A percentile compares a stretch with the other conserved stretches of the same genome.
Conservation (phyloP, 2,797 vertebrate species). For the Ctenopoma kingsleyae region DNA sequence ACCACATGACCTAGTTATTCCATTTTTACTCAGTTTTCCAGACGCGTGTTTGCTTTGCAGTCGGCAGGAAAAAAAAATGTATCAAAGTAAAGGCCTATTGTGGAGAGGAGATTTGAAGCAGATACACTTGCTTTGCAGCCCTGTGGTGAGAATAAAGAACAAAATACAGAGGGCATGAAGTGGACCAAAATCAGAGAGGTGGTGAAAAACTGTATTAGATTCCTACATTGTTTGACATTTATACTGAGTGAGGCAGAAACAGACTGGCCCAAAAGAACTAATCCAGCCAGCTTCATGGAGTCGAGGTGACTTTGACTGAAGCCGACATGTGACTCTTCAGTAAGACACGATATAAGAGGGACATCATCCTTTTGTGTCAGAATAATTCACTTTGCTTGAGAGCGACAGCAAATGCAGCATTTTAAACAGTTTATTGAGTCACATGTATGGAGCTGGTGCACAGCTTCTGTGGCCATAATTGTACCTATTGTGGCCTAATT, state of each 20-base stretch:
- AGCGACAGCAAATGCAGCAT: conserved; percentile 27
- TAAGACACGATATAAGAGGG: conserved; percentile 23
- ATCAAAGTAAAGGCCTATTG: neutral
- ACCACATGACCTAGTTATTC: neutral
- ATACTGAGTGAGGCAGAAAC: conserved; percentile 20
- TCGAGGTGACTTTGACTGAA: conserved; percentile 32
- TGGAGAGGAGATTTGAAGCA: neutral
- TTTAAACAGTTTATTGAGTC: conserved; percentile 46
- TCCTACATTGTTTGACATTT: conserved; percentile 17
- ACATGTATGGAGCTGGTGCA: conserved; percentile 9
- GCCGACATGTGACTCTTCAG: conserved; percentile 25
- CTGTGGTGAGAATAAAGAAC: neutral
- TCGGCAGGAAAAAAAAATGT: neutral
- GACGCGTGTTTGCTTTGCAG: neutral
- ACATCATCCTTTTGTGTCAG: conserved; percentile 42
- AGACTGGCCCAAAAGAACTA: conserved; percentile 13
- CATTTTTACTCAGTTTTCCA: neutral
- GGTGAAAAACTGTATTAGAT: neutral
- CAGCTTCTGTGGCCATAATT: conserved; percentile 33
- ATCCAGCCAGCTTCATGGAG: conserved; percentile 22
- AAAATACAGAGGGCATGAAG: neutral
- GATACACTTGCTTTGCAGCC: neutral
- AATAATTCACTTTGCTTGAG: conserved; percentile 42
- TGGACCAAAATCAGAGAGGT: neutral
- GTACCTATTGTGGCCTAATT: conserved; percentile 38